Conservation (phyloP, 2,797 vertebrate genomes). For the Momotus momota region DNA sequence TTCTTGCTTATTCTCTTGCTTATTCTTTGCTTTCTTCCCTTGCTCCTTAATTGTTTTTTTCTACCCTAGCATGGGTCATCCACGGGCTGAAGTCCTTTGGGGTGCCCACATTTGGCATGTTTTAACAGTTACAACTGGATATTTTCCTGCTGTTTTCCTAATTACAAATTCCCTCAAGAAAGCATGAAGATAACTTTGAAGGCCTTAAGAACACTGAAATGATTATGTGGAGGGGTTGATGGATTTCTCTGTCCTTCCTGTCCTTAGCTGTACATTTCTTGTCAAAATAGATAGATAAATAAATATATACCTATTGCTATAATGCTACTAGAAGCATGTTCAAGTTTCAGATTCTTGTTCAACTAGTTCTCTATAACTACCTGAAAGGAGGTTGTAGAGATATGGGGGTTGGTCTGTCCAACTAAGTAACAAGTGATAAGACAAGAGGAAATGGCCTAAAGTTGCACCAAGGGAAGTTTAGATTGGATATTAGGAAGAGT, state of each 20-base stretch:
- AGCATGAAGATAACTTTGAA: neutral
- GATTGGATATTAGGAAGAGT: no score
- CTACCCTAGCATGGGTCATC: neutral
- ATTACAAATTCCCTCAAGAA: neutral
- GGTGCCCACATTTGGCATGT: neutral
- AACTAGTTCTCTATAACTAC: neutral
- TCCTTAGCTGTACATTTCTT: neutral
- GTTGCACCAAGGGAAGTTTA: no score
- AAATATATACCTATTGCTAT: neutral
- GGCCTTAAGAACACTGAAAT: neutral
- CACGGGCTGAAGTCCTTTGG: neutral
- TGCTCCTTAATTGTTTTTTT: neutral
- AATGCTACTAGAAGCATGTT: neutral
- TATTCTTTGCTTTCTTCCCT: neutral
- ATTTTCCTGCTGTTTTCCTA: neutral
- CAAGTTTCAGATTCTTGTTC: neutral
- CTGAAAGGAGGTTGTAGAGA: no score
- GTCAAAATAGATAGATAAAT: neutral
- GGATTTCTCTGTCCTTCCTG: neutral
- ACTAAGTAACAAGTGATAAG: no score
- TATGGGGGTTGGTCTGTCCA: no score
- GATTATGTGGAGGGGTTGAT: neutral
- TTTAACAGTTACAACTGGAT: neutral
- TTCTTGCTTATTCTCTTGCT: neutral
- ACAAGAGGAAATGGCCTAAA: no score